These are phyloP conservation scores for Girardinus metallicus DNA, from an alignment of 2,797 vertebrate genomes.

Conservation along the genomic window DNA sequence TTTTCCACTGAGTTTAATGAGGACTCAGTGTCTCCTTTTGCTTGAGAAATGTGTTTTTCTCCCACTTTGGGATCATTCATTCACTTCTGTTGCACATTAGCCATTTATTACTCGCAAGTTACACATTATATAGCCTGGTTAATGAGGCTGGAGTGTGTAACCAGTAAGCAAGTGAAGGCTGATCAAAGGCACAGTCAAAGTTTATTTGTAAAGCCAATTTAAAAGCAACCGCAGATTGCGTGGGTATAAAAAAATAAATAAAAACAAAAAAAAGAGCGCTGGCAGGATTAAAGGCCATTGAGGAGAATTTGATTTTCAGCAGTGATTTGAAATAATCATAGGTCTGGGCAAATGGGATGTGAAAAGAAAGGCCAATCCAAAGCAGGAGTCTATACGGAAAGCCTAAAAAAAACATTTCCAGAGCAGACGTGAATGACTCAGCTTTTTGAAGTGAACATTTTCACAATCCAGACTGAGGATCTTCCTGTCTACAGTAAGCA, in stretches of 20 bases:
- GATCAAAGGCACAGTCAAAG: conserved; percentile 27
- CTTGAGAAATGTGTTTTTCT: conserved; percentile 7
- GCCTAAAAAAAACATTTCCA: neutral
- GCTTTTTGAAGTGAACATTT: neutral
- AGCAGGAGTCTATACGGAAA: neutral
- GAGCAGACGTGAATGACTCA: neutral
- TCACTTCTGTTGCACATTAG: conserved; percentile 39
- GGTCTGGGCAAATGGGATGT: neutral
- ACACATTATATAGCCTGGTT: conserved; percentile 58
- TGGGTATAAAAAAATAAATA: neutral
- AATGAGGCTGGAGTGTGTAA: conserved; percentile 23
- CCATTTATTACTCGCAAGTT: conserved; percentile 50
- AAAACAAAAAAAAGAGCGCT: neutral
- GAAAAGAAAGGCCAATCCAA: neutral
- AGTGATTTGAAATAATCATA: neutral
- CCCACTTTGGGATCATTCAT: conserved; percentile 33
- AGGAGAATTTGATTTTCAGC: neutral
- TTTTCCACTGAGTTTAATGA: neutral
- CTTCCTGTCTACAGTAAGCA: neutral
- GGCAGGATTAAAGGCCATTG: neutral
- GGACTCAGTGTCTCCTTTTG: neutral
- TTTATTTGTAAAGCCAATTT: neutral
- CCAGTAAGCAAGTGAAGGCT: conserved; percentile 3
- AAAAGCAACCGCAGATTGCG: neutral
- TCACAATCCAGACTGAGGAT: neutral